Evolutionary conservation across 2,888 invertebrate genomes (phyloP).

Genomic region (Phanerotoma sp.): DNA sequence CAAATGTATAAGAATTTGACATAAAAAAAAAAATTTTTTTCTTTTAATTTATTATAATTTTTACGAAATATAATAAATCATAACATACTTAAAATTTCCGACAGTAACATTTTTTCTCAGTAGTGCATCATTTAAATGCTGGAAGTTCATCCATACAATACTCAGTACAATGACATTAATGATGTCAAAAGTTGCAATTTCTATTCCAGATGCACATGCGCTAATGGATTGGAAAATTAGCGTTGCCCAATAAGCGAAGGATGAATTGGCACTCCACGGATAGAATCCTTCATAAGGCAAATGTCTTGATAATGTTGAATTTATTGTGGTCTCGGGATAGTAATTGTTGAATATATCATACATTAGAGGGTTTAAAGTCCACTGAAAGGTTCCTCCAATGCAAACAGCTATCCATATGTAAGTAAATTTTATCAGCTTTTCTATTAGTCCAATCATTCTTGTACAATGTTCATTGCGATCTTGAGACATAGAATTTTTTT

Average conservation of each 20-base stretch:
- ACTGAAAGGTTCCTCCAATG: conserved; percentile 36
- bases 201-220: conserved; percentile 30
- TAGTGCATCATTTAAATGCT: conserved; percentile 32
- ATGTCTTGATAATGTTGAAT: conserved; percentile 10
- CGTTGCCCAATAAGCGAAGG: conserved; percentile 28
- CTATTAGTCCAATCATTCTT: too few relatives aligned
- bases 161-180: conserved; percentile 36
- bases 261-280: conserved; percentile 31
- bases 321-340: not conserved
- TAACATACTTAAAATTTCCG: conserved; percentile 11
- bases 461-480: too few relatives aligned
- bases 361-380: conserved; percentile 38
- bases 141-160: conserved; percentile 34
- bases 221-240: conserved; percentile 37
- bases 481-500: too few relatives aligned
- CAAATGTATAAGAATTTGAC: too few relatives aligned
- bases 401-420: conserved; percentile 32
- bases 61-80: not conserved
- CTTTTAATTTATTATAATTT: not conserved
- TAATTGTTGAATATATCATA: conserved; percentile 20
- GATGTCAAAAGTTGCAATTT: conserved; percentile 32
- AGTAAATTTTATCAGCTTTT: conserved; percentile 28
- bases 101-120: not conserved
- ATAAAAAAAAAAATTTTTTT: not conserved
- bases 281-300: conserved; percentile 37